Conservation (phyloP, 2,797 vertebrate genomes). For the Glossophaga mutica region DNA sequence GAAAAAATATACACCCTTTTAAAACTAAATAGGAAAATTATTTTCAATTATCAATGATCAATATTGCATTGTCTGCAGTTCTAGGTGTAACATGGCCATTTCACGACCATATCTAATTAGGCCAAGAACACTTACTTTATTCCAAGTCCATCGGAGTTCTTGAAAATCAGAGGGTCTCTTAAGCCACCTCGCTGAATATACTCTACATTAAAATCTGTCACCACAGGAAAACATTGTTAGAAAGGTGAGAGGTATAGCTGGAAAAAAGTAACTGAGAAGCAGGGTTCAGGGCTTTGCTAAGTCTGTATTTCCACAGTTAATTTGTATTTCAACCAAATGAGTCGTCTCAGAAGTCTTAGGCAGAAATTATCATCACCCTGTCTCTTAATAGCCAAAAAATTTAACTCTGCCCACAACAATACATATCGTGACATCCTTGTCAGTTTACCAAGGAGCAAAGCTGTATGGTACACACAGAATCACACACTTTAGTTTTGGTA, state of each 20-base stretch:
- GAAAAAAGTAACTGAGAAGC: not conserved
- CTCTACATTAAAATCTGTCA: slow-evolving; percentile 95
- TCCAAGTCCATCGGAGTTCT: slow-evolving; percentile 92
- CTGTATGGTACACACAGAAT: not conserved
- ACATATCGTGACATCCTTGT: not conserved
- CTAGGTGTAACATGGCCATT: not conserved
- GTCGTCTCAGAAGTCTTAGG: slow-evolving; percentile 25
- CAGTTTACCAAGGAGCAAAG: not conserved
- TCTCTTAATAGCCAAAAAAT: not conserved
- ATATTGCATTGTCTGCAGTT: not conserved
- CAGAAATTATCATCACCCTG: not conserved
- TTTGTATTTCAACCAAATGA: slow-evolving; percentile 17
- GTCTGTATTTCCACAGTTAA: not conserved
- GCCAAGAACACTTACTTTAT: slow-evolving; percentile 89
- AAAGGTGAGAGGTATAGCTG: not conserved
- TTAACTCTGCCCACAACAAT: not conserved
- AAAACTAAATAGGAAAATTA: slow-evolving; percentile 17
- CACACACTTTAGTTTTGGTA: not conserved
- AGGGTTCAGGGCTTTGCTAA: not conserved
- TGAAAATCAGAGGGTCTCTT: slow-evolving; percentile 95
- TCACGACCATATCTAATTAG: not conserved
- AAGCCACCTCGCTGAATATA: slow-evolving; percentile 96
- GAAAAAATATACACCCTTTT: not conserved
- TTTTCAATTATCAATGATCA: not conserved
- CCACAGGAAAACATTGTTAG: slow-evolving; percentile 56